Conservation (phyloP, 2,797 vertebrate genomes). For the Enteromius radiatus region DNA sequence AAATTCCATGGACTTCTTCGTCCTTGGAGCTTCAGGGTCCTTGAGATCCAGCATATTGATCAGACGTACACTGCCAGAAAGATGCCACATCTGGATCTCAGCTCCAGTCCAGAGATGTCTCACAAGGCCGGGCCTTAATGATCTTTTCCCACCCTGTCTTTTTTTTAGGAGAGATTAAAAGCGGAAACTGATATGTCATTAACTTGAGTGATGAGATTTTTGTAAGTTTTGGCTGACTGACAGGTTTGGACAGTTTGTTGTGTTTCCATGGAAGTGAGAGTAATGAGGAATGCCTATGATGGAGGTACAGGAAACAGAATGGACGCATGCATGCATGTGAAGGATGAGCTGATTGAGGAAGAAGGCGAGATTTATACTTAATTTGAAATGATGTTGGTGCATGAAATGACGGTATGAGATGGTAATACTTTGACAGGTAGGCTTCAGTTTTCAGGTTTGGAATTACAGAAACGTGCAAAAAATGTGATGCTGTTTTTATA, state of each 20-base stretch:
- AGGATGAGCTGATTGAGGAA: conserved; percentile 9
- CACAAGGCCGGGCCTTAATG: conserved; percentile 77
- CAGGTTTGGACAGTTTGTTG: conserved; percentile 24
- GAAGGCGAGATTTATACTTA: conserved; percentile 6
- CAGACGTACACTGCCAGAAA: conserved; percentile 42
- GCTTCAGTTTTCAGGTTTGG: conserved; percentile 58
- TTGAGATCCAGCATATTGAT: conserved; percentile 43
- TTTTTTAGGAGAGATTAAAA: conserved; percentile 39
- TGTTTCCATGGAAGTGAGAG: conserved; percentile 27
- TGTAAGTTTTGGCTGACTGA: conserved; percentile 28
- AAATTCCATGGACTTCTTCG: background rate
- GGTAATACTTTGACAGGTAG: conserved; percentile 4
- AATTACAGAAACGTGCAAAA: conserved; percentile 55
- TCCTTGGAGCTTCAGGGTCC: conserved; percentile 31
- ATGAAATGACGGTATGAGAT: conserved; percentile 1
- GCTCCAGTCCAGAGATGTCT: conserved; percentile 59
- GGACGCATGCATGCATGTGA: background rate
- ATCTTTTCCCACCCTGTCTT: conserved; percentile 52
- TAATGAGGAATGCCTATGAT: conserved; percentile 12
- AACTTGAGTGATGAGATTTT: conserved; percentile 20
- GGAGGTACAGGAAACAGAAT: conserved; percentile 28
- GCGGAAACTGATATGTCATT: conserved; percentile 36
- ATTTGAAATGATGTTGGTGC: conserved; percentile 29
- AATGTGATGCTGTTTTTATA: conserved; percentile 46
- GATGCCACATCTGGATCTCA: conserved; percentile 57